Conservation (phyloP, 2,888 invertebrate species). For the Rhagium mordax region DNA sequence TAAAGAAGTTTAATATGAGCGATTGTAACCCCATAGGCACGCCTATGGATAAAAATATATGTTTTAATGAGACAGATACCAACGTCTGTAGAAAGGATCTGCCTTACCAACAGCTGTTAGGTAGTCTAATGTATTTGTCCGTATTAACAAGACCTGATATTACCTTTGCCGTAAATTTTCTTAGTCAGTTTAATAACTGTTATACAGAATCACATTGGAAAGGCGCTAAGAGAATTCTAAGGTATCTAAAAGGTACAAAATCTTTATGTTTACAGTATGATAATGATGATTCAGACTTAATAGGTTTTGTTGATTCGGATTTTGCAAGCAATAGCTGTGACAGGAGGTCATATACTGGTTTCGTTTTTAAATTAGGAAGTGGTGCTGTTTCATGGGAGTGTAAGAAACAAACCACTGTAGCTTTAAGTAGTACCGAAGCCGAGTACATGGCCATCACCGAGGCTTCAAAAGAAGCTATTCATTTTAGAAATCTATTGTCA, state of each 20-base stretch:
- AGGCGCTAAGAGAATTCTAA: conserved; percentile 41
- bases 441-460: too few species aligned
- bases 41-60: conserved; percentile 39
- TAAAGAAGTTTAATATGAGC: conserved; percentile 40
- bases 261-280: conserved; percentile 42
- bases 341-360: conserved; percentile 65
- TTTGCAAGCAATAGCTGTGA: conserved; percentile 41
- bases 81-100: conserved; percentile 8
- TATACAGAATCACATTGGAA: conserved; percentile 37
- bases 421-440: neutral
- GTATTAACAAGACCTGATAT: too few species aligned
- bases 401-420: conserved; percentile 54
- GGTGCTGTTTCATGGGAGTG: conserved; percentile 52
- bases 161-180: conserved; percentile 35
- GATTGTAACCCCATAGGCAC: conserved; percentile 39
- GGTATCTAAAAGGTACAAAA: conserved; percentile 42
- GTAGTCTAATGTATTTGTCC: conserved; percentile 43
- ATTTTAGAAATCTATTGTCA: too few species aligned
- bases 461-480: too few species aligned
- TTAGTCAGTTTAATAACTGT: conserved; percentile 44
- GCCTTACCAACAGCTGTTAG: conserved; percentile 45
- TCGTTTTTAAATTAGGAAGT: conserved; percentile 46
- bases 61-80: conserved; percentile 4
- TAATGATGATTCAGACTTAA: conserved; percentile 32
- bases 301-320: conserved; percentile 48